phyloP scores from a whole-genome alignment of 2,888 invertebrate species.

The Pristionchus mayeri region DNA sequence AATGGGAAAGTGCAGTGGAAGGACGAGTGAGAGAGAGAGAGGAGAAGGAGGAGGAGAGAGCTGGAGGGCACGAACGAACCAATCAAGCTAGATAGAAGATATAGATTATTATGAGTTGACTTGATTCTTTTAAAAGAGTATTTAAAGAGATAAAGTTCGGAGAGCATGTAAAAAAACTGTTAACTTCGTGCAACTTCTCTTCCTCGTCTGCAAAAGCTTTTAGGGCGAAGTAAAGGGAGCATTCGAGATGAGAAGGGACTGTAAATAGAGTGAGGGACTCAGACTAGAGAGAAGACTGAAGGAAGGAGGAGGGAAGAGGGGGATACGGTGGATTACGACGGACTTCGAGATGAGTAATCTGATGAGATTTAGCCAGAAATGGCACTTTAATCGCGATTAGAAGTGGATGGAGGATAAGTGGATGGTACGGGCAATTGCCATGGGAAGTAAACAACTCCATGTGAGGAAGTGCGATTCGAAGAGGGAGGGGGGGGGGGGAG shows the following conservation, averaged over 20 bases:
- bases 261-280: background rate
- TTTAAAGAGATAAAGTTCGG: too few relatives aligned
- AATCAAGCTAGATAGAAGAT: too few relatives aligned
- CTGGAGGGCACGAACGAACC: background rate
- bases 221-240: background rate
- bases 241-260: background rate
- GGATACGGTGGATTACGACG: background rate
- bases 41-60: constrained; percentile 8
- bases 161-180: too few relatives aligned
- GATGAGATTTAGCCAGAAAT: too few relatives aligned
- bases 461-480: background rate
- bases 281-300: background rate
- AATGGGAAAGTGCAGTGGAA: background rate
- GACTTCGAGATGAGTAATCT: background rate
- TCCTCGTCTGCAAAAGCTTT: background rate
- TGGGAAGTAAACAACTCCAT: background rate
- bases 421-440: background rate
- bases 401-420: background rate
- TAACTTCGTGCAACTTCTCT: too few relatives aligned
- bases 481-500: background rate
- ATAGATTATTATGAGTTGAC: background rate
- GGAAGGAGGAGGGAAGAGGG: background rate
- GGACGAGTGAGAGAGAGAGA: background rate
- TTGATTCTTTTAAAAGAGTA: background rate
- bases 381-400: background rate